Evolutionary conservation across 2,888 invertebrate genomes (phyloP).

Genomic region (Stenodera caucasica): DNA sequence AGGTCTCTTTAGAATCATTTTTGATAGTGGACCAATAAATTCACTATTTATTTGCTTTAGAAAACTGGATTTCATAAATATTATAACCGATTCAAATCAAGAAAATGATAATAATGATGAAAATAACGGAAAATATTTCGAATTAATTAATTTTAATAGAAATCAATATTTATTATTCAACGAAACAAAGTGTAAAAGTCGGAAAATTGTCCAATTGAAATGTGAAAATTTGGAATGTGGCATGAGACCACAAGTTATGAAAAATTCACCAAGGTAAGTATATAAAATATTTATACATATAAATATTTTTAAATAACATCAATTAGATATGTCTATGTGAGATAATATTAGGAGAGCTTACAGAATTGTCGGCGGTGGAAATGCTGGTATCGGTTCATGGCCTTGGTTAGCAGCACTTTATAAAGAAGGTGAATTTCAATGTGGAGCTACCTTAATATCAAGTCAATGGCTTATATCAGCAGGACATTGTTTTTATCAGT

Average conservation of each 20-base stretch:
- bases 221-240: constrained; percentile 73
- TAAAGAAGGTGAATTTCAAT: constrained; percentile 83
- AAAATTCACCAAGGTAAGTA: constrained; percentile 68
- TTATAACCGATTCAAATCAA: constrained; percentile 25
- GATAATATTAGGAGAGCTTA: constrained; percentile 49
- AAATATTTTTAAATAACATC: constrained; percentile 7
- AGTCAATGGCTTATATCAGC: constrained; percentile 76
- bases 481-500: constrained; percentile 82
- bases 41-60: constrained; percentile 38
- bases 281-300: no score
- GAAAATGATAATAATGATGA: neutral
- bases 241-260: constrained; percentile 66
- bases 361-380: constrained; percentile 81
- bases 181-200: constrained; percentile 63
- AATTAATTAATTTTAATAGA: constrained; percentile 61
- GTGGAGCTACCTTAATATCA: constrained; percentile 74
- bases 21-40: no score
- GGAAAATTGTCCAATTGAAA: constrained; percentile 67
- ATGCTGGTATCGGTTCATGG: constrained; percentile 76
- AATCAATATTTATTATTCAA: constrained; percentile 68
- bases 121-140: constrained; percentile 58
- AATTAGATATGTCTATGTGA: neutral
- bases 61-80: constrained; percentile 37
- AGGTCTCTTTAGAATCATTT: no score
- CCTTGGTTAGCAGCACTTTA: constrained; percentile 87